phyloP scores from a whole-genome alignment of 2,797 vertebrate species.

The Pachyuromys duprasi region DNA sequence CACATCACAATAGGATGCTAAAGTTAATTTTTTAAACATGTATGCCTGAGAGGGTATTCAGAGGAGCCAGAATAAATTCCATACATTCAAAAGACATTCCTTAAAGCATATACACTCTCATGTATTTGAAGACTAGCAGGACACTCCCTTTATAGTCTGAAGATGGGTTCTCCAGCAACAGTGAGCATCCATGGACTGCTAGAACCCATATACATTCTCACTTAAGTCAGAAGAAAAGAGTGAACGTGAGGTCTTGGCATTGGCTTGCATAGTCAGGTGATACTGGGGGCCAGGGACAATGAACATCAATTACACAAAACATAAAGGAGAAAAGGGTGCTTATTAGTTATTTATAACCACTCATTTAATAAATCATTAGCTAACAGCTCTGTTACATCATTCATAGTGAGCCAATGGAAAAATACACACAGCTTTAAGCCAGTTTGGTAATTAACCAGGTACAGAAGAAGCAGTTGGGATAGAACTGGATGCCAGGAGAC shows the following conservation, averaged over 20 bases:
- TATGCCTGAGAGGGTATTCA: neutral
- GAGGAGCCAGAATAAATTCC: conserved; percentile 13
- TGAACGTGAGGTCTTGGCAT: rapidly evolving
- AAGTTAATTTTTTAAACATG: conserved; percentile 1
- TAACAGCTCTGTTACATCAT: neutral
- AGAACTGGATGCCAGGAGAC: neutral
- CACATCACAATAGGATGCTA: neutral
- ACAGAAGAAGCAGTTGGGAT: neutral
- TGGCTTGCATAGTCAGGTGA: neutral
- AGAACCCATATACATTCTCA: neutral
- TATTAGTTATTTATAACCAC: conserved; percentile 17
- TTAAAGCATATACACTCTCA: neutral
- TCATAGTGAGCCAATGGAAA: neutral
- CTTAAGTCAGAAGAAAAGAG: neutral
- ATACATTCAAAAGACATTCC: neutral
- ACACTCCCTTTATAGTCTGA: neutral
- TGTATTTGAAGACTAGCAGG: neutral
- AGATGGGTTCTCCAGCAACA: neutral
- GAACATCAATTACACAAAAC: neutral
- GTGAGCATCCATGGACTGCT: rapidly evolving
- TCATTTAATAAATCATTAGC: conserved; percentile 39
- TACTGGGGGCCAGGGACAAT: neutral
- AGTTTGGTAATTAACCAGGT: neutral
- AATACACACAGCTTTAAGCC: neutral
- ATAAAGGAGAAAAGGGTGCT: neutral